Percentiles rank a stretch among this genome's conserved stretches.
phyloP scores from a whole-genome alignment of 2,797 vertebrate genomes.

The Gymnoscopelus microlampas region DNA sequence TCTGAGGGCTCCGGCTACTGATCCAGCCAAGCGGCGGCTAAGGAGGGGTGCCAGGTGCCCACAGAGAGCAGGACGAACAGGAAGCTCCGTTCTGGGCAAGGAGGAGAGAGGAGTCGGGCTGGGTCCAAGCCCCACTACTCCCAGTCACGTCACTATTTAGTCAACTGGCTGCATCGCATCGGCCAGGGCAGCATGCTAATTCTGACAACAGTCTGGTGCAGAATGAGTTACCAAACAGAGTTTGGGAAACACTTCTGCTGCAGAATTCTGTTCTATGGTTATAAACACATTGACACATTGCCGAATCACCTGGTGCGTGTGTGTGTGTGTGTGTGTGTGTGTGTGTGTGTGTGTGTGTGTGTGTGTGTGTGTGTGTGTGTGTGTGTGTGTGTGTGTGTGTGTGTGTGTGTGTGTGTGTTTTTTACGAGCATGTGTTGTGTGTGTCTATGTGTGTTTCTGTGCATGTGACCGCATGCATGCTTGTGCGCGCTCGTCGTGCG shows the following conservation, averaged over 20 bases:
- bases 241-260: slow-evolving; percentile 33
- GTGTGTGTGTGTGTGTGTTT: too few species aligned
- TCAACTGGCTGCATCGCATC: slow-evolving; percentile 59
- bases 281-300: slow-evolving; percentile 35
- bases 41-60: slow-evolving; percentile 76
- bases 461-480: not conserved
- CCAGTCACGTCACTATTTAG: slow-evolving; percentile 45
- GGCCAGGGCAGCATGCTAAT: slow-evolving; percentile 43
- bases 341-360: not conserved
- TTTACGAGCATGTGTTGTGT: not conserved
- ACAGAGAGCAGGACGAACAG: slow-evolving; percentile 51
- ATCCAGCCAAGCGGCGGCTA: slow-evolving; percentile 66
- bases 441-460: not conserved
- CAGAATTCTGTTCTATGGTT: slow-evolving; percentile 32
- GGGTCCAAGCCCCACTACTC: slow-evolving; percentile 37
- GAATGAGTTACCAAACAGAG: slow-evolving; percentile 39
- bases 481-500: too few species aligned
- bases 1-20: slow-evolving; percentile 64
- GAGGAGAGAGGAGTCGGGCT: slow-evolving; percentile 51
- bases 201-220: slow-evolving; percentile 50
- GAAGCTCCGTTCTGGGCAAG: slow-evolving; percentile 58
- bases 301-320: slow-evolving; percentile 19
- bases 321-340: slow-evolving; percentile 3
- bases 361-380: not conserved
- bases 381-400: not conserved